Conservation (phyloP, 2,888 invertebrate species). For the Lithodes maja region DNA sequence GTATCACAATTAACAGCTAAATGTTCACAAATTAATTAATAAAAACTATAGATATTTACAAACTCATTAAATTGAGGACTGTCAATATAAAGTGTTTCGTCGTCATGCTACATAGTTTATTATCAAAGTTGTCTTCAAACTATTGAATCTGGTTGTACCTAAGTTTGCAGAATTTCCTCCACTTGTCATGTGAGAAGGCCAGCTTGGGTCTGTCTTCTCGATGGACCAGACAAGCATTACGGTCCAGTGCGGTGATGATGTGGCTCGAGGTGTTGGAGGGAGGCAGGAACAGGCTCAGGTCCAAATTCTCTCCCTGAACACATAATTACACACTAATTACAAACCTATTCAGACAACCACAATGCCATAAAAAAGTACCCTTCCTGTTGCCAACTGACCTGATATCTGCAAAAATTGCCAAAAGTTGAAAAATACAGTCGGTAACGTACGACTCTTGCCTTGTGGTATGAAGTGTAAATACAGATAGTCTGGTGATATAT, state of each 20-base stretch:
- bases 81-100: not conserved
- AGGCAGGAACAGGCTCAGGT: slow-evolving; percentile 91
- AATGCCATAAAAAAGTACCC: too few relatives aligned
- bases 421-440: too few relatives aligned
- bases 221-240: slow-evolving; percentile 89
- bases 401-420: too few relatives aligned
- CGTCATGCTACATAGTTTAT: not conserved
- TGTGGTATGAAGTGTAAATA: too few relatives aligned
- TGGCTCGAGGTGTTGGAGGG: slow-evolving; percentile 92
- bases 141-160: slow-evolving; percentile 76
- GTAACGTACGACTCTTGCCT: too few relatives aligned
- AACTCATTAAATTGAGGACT: not conserved
- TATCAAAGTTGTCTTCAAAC: too few relatives aligned
- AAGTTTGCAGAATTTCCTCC: slow-evolving; percentile 83
- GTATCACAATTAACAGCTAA: too few relatives aligned
- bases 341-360: too few relatives aligned
- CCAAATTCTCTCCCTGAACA: slow-evolving; percentile 88
- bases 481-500: too few relatives aligned
- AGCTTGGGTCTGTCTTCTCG: slow-evolving; percentile 79
- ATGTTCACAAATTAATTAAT: too few relatives aligned
- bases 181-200: slow-evolving; percentile 80
- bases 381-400: too few relatives aligned
- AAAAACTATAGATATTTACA: not conserved
- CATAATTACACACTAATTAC: too few relatives aligned
- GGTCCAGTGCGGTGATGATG: slow-evolving; percentile 87